Evolutionary conservation across 2,113 vertebrate genomes (phyloP).

Genomic region (Perca schrenkii): DNA sequence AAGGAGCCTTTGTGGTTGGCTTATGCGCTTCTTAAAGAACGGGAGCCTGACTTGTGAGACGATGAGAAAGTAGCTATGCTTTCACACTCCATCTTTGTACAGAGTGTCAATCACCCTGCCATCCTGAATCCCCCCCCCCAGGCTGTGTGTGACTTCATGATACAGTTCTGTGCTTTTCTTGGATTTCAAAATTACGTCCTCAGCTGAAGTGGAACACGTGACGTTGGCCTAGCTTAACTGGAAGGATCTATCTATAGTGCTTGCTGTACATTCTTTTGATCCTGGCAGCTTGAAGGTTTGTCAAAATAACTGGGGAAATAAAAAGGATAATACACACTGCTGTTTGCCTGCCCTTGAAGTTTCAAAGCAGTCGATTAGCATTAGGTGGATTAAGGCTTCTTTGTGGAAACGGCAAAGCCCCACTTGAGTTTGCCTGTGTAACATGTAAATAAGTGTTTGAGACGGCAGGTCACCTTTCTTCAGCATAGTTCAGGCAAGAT

Average conservation of each 20-base stretch:
- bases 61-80: slow-evolving; percentile 56
- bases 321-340: slow-evolving; percentile 33
- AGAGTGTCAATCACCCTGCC: slow-evolving; percentile 29
- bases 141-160: background rate
- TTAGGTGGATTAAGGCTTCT: slow-evolving; percentile 41
- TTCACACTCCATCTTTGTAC: slow-evolving; percentile 42
- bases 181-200: slow-evolving; percentile 1
- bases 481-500: slow-evolving; percentile 6
- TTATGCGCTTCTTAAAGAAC: slow-evolving; percentile 58
- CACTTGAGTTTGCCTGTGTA: slow-evolving; percentile 44
- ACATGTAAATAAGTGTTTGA: slow-evolving; percentile 42
- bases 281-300: slow-evolving; percentile 16
- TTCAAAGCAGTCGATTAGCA: slow-evolving; percentile 43
- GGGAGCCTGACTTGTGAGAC: slow-evolving; percentile 64
- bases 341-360: slow-evolving; percentile 39
- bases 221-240: background rate
- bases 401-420: slow-evolving; percentile 44
- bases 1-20: slow-evolving; percentile 75
- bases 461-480: slow-evolving; percentile 37
- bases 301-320: slow-evolving; percentile 19
- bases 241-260: slow-evolving; percentile 18
- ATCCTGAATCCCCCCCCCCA: background rate
- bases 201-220: background rate
- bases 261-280: slow-evolving; percentile 24
- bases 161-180: slow-evolving; percentile 11